phyloP scores from a whole-genome alignment of 2,888 invertebrate species.

The Melinaea menophilus region DNA sequence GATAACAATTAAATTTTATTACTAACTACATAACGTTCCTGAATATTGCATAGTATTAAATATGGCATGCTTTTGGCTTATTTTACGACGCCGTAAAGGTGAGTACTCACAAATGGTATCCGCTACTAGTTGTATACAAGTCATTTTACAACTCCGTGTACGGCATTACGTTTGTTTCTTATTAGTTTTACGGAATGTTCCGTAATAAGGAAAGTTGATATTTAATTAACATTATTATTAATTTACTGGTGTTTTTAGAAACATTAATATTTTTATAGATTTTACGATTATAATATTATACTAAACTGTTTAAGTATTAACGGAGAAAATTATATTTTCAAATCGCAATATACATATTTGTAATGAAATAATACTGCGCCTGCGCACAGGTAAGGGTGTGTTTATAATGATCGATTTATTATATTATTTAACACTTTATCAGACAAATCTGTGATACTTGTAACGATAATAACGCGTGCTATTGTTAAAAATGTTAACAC shows the following conservation, averaged over 20 bases:
- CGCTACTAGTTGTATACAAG: background rate
- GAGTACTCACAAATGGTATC: background rate
- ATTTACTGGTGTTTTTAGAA: background rate
- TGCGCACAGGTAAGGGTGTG: too few species aligned
- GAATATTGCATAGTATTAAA: background rate
- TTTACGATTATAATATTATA: too few species aligned
- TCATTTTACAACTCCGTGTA: background rate
- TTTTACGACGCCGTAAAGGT: conserved; percentile 4
- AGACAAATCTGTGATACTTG: background rate
- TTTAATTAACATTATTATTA: background rate
- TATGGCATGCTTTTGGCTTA: background rate
- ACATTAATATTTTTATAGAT: too few species aligned
- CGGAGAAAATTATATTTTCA: too few species aligned
- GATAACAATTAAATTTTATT: background rate
- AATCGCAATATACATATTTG: too few species aligned
- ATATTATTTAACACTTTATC: too few species aligned
- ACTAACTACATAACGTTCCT: background rate
- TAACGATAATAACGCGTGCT: background rate
- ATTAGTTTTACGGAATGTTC: background rate
- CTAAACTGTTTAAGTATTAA: too few species aligned
- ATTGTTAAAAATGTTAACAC: conserved; percentile 1
- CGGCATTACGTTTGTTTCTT: background rate
- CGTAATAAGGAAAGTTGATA: background rate
- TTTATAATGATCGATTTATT: too few species aligned
- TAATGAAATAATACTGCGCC: too few species aligned